Conservation (phyloP, 1,140 invertebrate genomes). For the Hestina assimilis region DNA sequence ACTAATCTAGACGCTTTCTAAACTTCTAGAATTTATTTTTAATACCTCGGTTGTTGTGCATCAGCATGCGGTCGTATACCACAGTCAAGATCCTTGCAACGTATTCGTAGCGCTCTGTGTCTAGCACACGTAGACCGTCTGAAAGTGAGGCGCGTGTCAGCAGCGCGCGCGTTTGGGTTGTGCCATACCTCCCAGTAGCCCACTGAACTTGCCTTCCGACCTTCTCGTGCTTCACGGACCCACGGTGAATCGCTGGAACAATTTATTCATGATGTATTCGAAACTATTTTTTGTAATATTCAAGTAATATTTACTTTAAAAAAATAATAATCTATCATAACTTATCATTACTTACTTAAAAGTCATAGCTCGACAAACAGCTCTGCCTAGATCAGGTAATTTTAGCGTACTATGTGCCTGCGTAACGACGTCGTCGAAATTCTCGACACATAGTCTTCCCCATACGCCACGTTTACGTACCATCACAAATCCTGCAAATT, state of each 20-base stretch:
- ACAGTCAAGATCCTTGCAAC: constrained; percentile 85
- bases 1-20: too few relatives aligned
- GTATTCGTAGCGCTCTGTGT: constrained; percentile 82
- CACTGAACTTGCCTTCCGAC: constrained; percentile 45
- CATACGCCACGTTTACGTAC: constrained; percentile 86
- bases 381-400: constrained; percentile 85
- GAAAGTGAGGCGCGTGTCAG: constrained; percentile 82
- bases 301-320: background rate
- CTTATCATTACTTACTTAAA: constrained; percentile 81
- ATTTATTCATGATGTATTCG: background rate
- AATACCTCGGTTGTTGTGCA: constrained; percentile 82
- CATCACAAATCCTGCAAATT: constrained; percentile 82
- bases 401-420: constrained; percentile 80
- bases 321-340: background rate
- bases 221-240: constrained; percentile 64
- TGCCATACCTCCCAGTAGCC: constrained; percentile 76
- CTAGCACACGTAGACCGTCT: constrained; percentile 80
- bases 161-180: constrained; percentile 60
- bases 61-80: constrained; percentile 84
- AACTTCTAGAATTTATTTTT: too few relatives aligned
- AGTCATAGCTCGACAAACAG: constrained; percentile 88
- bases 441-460: constrained; percentile 88
- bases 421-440: constrained; percentile 79
- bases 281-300: background rate
- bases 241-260: constrained; percentile 53